phyloP scores from a whole-genome alignment of 2,888 invertebrate species.

The Taenaris catops region DNA sequence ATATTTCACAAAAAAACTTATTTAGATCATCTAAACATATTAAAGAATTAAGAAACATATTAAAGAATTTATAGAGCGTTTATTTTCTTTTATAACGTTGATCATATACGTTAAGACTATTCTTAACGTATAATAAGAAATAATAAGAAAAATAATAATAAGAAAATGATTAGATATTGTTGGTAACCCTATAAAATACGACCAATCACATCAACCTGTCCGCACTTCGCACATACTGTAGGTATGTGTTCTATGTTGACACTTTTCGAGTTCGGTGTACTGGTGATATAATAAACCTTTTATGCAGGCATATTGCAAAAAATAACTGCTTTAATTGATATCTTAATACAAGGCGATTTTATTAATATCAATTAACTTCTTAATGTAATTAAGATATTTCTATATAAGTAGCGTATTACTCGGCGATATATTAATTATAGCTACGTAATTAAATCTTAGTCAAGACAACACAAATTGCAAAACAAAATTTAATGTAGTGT shows the following conservation, averaged over 20 bases:
- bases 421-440: not conserved
- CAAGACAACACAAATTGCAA: no score
- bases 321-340: constrained; percentile 11
- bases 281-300: constrained; percentile 17
- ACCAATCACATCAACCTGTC: constrained; percentile 18
- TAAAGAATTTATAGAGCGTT: no score
- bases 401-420: not conserved
- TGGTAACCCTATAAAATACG: constrained; percentile 15
- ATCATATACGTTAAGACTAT: no score
- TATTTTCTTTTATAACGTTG: no score
- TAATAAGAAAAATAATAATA: no score
- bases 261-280: constrained; percentile 15
- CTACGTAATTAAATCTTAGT: not conserved
- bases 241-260: constrained; percentile 19
- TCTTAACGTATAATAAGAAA: no score
- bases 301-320: constrained; percentile 10
- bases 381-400: not conserved
- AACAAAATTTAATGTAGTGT: no score
- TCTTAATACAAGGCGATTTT: constrained; percentile 6
- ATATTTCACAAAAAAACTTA: no score
- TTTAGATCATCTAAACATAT: no score
- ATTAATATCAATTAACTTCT: constrained; percentile 30
- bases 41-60: no score
- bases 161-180: no score
- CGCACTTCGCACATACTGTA: constrained; percentile 14